Conservation (phyloP, 2,113 vertebrate species). For the Sinocyclocheilus maitianheensis region DNA sequence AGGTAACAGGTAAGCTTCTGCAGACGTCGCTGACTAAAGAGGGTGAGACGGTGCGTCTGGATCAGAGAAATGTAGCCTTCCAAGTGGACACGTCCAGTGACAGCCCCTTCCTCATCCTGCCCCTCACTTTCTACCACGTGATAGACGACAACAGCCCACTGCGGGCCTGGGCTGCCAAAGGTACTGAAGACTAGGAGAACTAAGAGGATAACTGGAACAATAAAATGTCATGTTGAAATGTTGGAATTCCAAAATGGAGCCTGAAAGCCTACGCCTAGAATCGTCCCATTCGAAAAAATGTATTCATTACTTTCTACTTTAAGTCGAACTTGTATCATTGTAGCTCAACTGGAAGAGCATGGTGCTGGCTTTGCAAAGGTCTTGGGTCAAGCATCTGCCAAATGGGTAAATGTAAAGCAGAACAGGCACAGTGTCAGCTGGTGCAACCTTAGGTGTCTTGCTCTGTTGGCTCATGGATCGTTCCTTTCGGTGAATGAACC, state of each 20-base stretch:
- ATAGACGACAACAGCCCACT: conserved; percentile 90
- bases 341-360: not conserved
- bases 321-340: not conserved
- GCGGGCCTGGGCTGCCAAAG: conserved; percentile 78
- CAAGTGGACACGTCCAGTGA: conserved; percentile 93
- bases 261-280: not conserved
- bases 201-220: not conserved
- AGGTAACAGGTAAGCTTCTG: conserved; percentile 92
- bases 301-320: not conserved
- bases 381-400: not conserved
- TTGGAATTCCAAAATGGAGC: not conserved
- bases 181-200: conserved; percentile 54
- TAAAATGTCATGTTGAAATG: not conserved
- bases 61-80: conserved; percentile 93
- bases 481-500: not conserved
- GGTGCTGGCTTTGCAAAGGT: not conserved
- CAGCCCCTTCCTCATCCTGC: conserved; percentile 96
- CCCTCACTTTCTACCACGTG: conserved; percentile 94
- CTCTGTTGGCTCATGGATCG: not conserved
- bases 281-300: not conserved
- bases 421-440: not conserved
- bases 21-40: conserved; percentile 92
- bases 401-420: not conserved
- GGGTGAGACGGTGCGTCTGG: conserved; percentile 88
- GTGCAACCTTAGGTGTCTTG: conserved; percentile 3